Percentiles rank a stretch among this genome's conserved stretches.
Evolutionary conservation across 2,888 invertebrate genomes (phyloP).

Genomic region (Trissolcus japonicus): DNA sequence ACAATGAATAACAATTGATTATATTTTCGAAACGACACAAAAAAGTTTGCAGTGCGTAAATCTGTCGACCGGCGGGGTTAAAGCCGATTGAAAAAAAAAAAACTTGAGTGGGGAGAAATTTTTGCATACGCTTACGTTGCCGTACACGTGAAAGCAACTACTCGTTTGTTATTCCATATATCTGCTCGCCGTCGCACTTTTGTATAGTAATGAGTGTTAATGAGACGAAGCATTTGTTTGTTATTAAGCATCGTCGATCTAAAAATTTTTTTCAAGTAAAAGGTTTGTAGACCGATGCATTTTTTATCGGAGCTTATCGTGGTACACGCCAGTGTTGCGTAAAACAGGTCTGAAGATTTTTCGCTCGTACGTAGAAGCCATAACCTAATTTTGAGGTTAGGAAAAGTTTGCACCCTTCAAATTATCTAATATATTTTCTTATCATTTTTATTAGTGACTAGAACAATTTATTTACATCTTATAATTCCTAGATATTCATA

Average conservation of each 20-base stretch:
- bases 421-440: conserved; percentile 59
- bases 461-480: no score
- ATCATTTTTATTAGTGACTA: no score
- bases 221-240: conserved; percentile 17
- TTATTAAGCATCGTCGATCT: conserved; percentile 11
- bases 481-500: no score
- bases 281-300: not conserved
- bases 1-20: conserved; percentile 13
- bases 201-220: conserved; percentile 27
- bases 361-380: not conserved
- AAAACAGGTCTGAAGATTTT: not conserved
- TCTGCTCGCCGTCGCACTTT: conserved; percentile 25
- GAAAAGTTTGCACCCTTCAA: conserved; percentile 53
- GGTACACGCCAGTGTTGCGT: not conserved
- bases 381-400: not conserved
- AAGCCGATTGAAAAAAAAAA: conserved; percentile 22
- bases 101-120: conserved; percentile 8
- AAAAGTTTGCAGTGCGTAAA: conserved; percentile 10
- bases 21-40: conserved; percentile 14
- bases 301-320: not conserved
- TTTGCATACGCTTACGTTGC: conserved; percentile 7
- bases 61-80: conserved; percentile 10
- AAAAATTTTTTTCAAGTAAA: not conserved
- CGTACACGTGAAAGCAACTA: conserved; percentile 7
- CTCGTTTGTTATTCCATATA: conserved; percentile 24